Conservation (phyloP, 2,888 invertebrate species). For the Synanthedon tipuliformis region DNA sequence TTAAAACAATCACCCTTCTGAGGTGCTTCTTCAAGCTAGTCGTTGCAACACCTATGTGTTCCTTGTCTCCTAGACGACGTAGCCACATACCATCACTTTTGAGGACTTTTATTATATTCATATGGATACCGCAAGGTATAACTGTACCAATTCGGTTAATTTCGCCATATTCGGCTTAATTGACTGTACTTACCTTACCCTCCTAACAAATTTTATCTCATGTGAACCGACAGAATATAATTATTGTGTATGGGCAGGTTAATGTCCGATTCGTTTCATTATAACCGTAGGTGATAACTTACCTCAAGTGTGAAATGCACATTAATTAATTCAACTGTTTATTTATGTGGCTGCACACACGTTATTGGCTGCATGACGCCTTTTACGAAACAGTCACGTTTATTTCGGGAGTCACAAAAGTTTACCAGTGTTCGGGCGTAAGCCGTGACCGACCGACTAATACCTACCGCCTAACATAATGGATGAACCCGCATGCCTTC, state of each 20-base stretch:
- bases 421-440: not conserved
- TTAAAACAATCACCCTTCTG: too few relatives aligned
- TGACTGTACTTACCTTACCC: too few relatives aligned
- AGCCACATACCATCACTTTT: too few relatives aligned
- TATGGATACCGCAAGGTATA: too few relatives aligned
- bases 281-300: conserved; percentile 18
- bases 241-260: not conserved
- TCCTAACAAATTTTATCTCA: too few relatives aligned
- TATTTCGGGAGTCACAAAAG: conserved; percentile 42
- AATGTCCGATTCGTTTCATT: not conserved
- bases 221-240: too few relatives aligned
- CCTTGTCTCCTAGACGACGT: too few relatives aligned
- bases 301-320: conserved; percentile 27
- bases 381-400: conserved; percentile 51
- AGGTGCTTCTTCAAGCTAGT: too few relatives aligned
- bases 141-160: too few relatives aligned
- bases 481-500: not conserved
- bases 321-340: conserved; percentile 33
- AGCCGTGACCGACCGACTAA: conserved; percentile 8
- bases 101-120: too few relatives aligned
- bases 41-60: too few relatives aligned
- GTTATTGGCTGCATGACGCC: conserved; percentile 40
- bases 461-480: conserved; percentile 1
- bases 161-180: too few relatives aligned
- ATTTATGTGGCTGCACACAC: conserved; percentile 32